Evolutionary conservation across 2,113 vertebrate species (phyloP), one percentile per base, ranked within the genome.

Genomic region (Apistogramma diplotaenia): DNA sequence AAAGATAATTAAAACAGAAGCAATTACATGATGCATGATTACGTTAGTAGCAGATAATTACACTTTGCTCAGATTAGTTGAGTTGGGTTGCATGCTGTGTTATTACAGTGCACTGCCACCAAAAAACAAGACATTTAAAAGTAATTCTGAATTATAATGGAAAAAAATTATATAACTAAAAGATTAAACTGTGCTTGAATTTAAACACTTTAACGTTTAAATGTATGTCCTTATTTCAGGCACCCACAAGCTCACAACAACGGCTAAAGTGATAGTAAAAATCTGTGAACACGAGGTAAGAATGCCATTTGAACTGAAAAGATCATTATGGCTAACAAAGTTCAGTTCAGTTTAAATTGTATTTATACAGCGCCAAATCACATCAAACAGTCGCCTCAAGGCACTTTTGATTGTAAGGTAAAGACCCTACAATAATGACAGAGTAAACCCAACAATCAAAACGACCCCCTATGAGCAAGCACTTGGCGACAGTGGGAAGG

Each of bases 251-350:
- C 96, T 99, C 92, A 99, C 98, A 60, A 97, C 98, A 87, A 99
- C 98, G 82, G 98, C 98, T 67, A 99, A 99, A 95, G 97, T 99
- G 51, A 98, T 99, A 87, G 97, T 99, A 89, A 99, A 99, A 95
- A 99, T 99, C 94, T 99, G 98, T 95, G 98, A 99, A 91, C 98
- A 99, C 84, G 98, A 99, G 96, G 98, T 99, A 95, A 77, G 91
- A 90, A 67, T 77, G 31, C 19, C 8, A 57, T 73, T 61, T 74
- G 57, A 13, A 25, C 55, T n/a, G 12, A 31, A 62, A n/a, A n/a
- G n/a, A n/a, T n/a, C n/a, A n/a, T n/a, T n/a, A n/a, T n/a, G n/a
- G n/a, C n/a, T n/a, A n/a, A n/a, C n/a, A n/a, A n/a, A n/a, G n/a
- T n/a, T n/a, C n/a, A n/a, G n/a, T n/a, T n/a, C n/a, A n/a, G n/a